These are phyloP conservation scores for Holacanthus passer DNA, from an alignment of 2,113 vertebrate genomes.

Conservation along the genomic window DNA sequence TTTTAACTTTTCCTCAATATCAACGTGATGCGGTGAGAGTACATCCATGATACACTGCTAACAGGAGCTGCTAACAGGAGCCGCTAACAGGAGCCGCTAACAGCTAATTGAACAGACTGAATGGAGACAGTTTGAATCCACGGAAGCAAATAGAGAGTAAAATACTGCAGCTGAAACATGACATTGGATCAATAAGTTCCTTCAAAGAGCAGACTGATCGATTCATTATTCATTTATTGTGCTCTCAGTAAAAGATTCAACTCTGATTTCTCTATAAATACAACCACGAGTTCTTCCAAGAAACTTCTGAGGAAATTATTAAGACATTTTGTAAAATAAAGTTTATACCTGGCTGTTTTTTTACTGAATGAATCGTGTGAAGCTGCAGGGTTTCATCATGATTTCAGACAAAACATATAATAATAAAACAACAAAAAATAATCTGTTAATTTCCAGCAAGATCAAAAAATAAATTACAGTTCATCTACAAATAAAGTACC, in stretches of 20 bases:
- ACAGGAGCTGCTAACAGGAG: too few relatives aligned
- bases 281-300: background rate
- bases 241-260: conserved; percentile 14
- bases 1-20: background rate
- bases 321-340: background rate
- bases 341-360: conserved; percentile 12
- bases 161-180: background rate
- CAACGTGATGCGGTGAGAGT: background rate
- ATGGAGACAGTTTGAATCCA: too few relatives aligned
- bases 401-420: background rate
- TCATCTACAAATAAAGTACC: conserved; percentile 34
- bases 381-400: conserved; percentile 3
- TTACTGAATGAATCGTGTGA: background rate
- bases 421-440: conserved; percentile 3
- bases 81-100: background rate
- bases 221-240: background rate
- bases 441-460: conserved; percentile 4
- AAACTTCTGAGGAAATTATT: background rate
- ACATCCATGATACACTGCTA: too few relatives aligned
- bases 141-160: background rate
- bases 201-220: background rate
- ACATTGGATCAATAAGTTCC: background rate
- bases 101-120: background rate
- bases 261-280: background rate
- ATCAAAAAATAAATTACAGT: conserved; percentile 72